Base-by-base conservation (phyloP, 1,140 invertebrate species). In the Panonychus citri region DNA sequence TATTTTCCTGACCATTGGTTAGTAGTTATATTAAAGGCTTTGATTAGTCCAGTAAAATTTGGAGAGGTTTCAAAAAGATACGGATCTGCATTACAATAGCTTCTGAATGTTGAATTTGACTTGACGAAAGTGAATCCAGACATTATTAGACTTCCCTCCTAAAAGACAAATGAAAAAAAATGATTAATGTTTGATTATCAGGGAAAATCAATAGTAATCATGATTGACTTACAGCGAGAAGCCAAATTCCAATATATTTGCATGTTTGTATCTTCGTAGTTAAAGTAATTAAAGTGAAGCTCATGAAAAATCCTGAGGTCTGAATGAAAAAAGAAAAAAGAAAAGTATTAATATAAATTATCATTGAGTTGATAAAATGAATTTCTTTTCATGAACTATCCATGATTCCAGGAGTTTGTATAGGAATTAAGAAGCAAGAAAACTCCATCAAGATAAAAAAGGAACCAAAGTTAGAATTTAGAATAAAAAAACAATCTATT, bases 211-310 rank as follows among this genome's bases (percentile, higher is more conserved):
- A 7, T 34, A 12, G 30, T 7, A 58, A 57, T 12, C 59, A 3
- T 13, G 52, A 61, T 48, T 34, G 55, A 67, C 72, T 71, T 69
- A 81, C 79, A 17, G 83, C 77, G 13, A 95, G 72, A 10, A 94
- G 71, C 90, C 90, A 95, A 65, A 81, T 83, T 4, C 81, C 81
- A 19, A 94, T 80, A 64, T 94, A 95, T 69, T 91, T 93, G 65
- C 85, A 86, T 0, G 93, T 68, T 43, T 77, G 76, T 53, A 83
- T 73, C 64, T 87, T 81, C 0, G 39, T 50, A 15, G 19, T 15
- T 4, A 60, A 49, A 8, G 59, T 56, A 37, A 60, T 34, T 8
- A 48, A 21, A 15, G 55, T 50, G 15, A 55, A 40, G 34, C 53
- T 53, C 26, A n/a, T 19, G 3, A 57, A 53, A 51, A 60, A 57